phyloP scores from a whole-genome alignment of 2,888 invertebrate species.

The Thelaira solivaga region DNA sequence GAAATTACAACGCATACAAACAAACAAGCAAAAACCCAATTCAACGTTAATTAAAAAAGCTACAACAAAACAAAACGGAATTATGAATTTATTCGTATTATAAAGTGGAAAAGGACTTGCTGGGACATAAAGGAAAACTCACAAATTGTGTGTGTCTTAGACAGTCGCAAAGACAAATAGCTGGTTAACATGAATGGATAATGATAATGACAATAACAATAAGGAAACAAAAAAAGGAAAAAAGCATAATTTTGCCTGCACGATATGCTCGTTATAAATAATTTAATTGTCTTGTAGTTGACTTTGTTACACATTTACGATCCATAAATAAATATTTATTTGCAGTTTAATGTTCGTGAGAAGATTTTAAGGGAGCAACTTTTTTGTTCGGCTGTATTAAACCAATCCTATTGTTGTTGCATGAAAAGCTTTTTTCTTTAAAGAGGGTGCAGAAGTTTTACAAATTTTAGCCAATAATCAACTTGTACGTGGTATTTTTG shows the following conservation, averaged over 20 bases:
- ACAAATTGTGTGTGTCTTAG: too few relatives aligned
- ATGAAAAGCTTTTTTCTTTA: background rate
- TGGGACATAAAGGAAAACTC: background rate
- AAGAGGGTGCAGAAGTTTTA: background rate
- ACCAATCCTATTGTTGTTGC: background rate
- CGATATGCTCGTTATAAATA: too few relatives aligned
- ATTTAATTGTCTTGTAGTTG: too few relatives aligned
- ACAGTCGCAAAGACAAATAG: slow-evolving; percentile 25
- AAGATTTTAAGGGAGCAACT: slow-evolving; percentile 1
- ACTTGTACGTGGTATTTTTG: background rate
- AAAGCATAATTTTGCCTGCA: background rate
- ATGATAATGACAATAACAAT: background rate
- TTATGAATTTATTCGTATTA: background rate
- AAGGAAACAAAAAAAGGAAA: background rate
- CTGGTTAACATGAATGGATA: slow-evolving; percentile 15
- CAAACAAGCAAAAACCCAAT: background rate
- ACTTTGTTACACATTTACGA: too few relatives aligned
- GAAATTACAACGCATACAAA: too few relatives aligned
- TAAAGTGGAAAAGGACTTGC: background rate
- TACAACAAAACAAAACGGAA: background rate
- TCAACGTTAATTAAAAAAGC: background rate
- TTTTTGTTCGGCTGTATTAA: background rate
- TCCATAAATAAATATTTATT: slow-evolving; percentile 23
- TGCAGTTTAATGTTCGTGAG: background rate
- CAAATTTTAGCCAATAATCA: slow-evolving; percentile 15